Percentiles rank a stretch among this genome's conserved stretches.
Evolutionary conservation across 2,113 vertebrate genomes (phyloP).

Genomic region (Scomber colias): DNA sequence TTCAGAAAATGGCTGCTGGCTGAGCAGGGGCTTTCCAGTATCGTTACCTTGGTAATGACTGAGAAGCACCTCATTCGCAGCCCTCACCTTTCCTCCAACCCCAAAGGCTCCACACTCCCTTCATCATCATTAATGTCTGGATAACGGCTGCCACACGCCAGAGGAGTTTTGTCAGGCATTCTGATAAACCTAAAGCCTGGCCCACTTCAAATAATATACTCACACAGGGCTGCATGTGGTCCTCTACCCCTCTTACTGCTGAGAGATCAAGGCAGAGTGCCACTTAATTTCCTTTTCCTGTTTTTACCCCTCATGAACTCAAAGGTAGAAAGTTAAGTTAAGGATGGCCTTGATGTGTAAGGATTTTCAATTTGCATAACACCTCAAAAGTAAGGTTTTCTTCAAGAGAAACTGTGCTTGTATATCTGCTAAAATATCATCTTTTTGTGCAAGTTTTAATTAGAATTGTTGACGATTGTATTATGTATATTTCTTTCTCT

Average conservation of each 20-base stretch:
- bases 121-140: conserved; percentile 80
- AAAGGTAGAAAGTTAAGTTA: conserved; percentile 8
- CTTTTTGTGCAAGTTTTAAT: neutral
- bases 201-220: conserved; percentile 57
- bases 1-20: conserved; percentile 75
- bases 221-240: conserved; percentile 41
- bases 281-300: conserved; percentile 41
- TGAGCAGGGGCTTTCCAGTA: conserved; percentile 58
- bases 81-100: conserved; percentile 26
- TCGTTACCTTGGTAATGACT: conserved; percentile 72
- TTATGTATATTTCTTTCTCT: conserved; percentile 28
- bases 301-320: conserved; percentile 19
- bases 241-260: conserved; percentile 15
- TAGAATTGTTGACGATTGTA: conserved; percentile 1
- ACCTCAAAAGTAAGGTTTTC: neutral
- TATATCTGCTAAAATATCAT: neutral
- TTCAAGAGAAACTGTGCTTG: neutral
- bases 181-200: conserved; percentile 67
- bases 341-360: conserved; percentile 5
- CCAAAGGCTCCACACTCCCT: conserved; percentile 62
- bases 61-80: conserved; percentile 72
- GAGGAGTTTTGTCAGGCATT: conserved; percentile 64
- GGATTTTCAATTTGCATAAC: conserved; percentile 19
- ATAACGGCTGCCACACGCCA: conserved; percentile 61
- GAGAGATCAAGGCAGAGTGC: conserved; percentile 50